Conservation (phyloP, 2,113 vertebrate species). For the Dryoscopus gambensis region DNA sequence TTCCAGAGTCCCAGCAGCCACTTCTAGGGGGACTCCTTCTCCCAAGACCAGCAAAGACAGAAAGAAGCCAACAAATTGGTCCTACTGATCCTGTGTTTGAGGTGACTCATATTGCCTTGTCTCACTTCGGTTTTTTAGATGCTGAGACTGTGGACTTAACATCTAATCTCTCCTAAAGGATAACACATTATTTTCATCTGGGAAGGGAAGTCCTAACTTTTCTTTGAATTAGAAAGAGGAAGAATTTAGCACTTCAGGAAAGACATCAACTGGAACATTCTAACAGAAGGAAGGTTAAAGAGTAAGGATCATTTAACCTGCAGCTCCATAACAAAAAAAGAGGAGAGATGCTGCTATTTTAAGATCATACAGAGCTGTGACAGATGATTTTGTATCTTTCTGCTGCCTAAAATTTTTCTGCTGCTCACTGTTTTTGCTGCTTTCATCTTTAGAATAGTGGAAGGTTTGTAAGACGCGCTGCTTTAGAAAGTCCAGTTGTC, state of each 20-base stretch:
- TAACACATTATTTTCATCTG: background rate
- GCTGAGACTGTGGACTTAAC: background rate
- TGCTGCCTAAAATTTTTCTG: background rate
- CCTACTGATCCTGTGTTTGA: background rate
- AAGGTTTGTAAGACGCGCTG: background rate
- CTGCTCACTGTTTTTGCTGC: background rate
- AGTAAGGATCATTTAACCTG: background rate
- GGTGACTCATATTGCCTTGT: background rate
- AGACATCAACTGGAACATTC: background rate
- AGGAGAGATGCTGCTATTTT: background rate
- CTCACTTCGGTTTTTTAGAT: background rate
- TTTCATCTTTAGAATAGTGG: background rate
- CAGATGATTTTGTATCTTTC: background rate
- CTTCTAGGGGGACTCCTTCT: background rate
- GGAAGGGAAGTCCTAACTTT: background rate
- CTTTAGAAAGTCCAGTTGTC: background rate
- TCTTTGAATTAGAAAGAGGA: background rate
- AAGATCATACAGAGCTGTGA: background rate
- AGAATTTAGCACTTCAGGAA: background rate
- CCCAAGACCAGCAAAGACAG: background rate
- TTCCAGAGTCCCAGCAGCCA: background rate
- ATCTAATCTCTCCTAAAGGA: background rate
- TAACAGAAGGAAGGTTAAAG: background rate
- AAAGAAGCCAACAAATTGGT: background rate
- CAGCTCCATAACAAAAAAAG: background rate